A percentile compares a stretch with the other conserved stretches of the same genome.
phyloP scores from a whole-genome alignment of 2,797 vertebrate species.

The Eutrigla gurnardus region DNA sequence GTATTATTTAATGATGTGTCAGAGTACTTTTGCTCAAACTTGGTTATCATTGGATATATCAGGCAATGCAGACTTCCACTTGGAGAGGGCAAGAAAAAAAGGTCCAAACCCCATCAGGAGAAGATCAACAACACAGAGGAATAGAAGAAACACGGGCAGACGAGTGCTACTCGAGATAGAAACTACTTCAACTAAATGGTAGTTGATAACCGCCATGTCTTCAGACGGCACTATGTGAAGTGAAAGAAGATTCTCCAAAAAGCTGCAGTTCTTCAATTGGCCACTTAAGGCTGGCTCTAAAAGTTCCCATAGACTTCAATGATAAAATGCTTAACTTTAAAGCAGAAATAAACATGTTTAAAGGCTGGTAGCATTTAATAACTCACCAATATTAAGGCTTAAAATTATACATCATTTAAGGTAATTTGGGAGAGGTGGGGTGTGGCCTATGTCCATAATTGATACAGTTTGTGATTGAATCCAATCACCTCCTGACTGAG shows the following conservation, averaged over 20 bases:
- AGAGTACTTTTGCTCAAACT: not conserved
- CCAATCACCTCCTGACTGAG: not conserved
- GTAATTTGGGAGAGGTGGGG: no score
- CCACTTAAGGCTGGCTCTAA: no score
- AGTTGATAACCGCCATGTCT: not conserved
- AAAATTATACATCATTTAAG: no score
- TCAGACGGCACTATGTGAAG: not conserved
- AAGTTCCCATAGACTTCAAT: no score
- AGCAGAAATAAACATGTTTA: no score
- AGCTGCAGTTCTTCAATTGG: no score
- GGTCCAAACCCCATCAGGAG: not conserved
- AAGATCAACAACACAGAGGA: not conserved
- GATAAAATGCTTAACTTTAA: no score
- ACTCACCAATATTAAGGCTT: no score
- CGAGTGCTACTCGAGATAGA: accelerated
- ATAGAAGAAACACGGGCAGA: not conserved
- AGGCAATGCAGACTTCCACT: not conserved
- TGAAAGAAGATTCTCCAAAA: no score
- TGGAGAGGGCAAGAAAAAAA: not conserved
- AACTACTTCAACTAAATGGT: not conserved
- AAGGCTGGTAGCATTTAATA: no score
- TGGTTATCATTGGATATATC: not conserved
- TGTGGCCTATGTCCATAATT: no score
- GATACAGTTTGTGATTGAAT: not conserved
- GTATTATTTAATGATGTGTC: not conserved